phyloP scores from a whole-genome alignment of 2,888 invertebrate species.

The Axea sp. region DNA sequence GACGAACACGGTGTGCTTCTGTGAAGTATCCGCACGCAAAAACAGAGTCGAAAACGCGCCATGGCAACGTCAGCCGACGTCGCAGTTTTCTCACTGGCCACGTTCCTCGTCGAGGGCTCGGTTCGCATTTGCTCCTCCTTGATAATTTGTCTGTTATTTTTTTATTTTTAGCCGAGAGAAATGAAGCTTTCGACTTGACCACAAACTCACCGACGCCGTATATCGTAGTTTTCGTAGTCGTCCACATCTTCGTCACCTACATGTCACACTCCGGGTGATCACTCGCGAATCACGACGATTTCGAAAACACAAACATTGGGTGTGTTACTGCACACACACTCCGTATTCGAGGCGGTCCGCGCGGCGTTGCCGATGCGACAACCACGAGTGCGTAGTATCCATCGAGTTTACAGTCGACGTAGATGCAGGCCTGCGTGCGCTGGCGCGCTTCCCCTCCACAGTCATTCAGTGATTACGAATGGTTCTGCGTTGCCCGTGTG shows the following conservation, averaged over 20 bases:
- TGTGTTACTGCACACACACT: slow-evolving; percentile 73
- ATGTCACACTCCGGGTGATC: slow-evolving; percentile 55
- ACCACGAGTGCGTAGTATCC: slow-evolving; percentile 52
- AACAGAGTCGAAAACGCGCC: slow-evolving; percentile 25
- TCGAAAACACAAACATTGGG: slow-evolving; percentile 77
- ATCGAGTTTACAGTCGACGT: slow-evolving; percentile 1
- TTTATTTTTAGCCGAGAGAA: not conserved
- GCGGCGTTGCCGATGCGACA: slow-evolving; percentile 68
- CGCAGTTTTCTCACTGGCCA: not conserved
- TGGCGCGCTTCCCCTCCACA: not conserved
- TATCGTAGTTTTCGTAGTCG: slow-evolving; percentile 86
- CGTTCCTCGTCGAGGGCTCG: not conserved
- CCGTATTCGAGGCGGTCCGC: slow-evolving; percentile 40
- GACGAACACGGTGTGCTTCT: too few species aligned
- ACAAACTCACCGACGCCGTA: slow-evolving; percentile 84
- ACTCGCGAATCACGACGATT: slow-evolving; percentile 68
- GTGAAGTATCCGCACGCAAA: slow-evolving; percentile 9
- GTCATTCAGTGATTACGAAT: too few species aligned
- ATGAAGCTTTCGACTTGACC: not conserved
- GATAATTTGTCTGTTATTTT: not conserved
- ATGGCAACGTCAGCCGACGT: slow-evolving; percentile 38
- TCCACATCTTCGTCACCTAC: slow-evolving; percentile 83
- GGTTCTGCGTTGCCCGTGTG: too few species aligned
- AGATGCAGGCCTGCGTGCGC: slow-evolving; percentile 14
- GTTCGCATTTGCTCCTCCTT: not conserved